Percentiles rank a stretch among this genome's conserved stretches.
Conservation (phyloP, 2,113 vertebrate genomes). For the Columba livia region DNA sequence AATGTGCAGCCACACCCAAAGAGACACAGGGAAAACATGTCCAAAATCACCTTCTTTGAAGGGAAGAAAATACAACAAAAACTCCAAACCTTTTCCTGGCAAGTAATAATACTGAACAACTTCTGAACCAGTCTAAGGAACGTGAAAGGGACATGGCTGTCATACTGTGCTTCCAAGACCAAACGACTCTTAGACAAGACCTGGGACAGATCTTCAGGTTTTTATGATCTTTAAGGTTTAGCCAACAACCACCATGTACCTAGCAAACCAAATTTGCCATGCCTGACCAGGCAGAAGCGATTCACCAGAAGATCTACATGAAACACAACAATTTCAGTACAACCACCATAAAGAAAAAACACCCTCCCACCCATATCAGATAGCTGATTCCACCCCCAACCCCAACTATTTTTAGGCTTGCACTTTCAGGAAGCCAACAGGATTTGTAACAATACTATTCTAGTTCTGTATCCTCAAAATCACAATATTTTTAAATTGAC, state of each 20-base stretch:
- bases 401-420: neutral
- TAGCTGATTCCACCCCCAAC: neutral
- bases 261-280: neutral
- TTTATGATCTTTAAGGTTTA: neutral
- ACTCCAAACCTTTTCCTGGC: neutral
- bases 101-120: neutral
- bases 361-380: neutral
- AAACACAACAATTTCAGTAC: neutral
- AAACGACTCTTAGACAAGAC: neutral
- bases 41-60: neutral
- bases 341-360: neutral
- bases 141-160: neutral
- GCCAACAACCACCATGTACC: neutral
- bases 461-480: conserved; percentile 9
- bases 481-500: conserved; percentile 33
- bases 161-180: neutral
- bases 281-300: neutral
- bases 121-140: neutral
- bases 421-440: neutral
- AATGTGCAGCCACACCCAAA: neutral
- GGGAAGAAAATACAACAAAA: neutral
- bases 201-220: neutral
- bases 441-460: conserved; percentile 6
- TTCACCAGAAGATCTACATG: neutral
- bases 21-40: neutral